Evolutionary conservation across 2,113 vertebrate species (phyloP).

Genomic region (Parus major): DNA sequence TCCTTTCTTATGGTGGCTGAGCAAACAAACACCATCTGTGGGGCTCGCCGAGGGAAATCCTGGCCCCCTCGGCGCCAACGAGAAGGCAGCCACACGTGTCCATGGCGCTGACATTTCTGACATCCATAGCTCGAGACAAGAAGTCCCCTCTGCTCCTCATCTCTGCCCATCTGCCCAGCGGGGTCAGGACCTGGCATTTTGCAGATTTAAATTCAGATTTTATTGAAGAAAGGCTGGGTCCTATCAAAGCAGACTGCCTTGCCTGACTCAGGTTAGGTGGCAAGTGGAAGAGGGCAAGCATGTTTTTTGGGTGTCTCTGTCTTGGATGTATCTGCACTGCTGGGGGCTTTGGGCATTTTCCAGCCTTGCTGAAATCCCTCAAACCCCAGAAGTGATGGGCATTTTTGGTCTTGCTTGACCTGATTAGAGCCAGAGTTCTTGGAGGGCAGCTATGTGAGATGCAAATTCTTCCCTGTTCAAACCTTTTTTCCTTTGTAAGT

Average conservation of each 20-base stretch:
- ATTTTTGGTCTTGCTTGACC: not conserved
- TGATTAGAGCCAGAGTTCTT: not conserved
- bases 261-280: not conserved
- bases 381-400: not conserved
- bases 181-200: not conserved
- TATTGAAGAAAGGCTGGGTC: not conserved
- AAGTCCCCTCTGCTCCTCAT: not conserved
- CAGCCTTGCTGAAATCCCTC: not conserved
- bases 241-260: not conserved
- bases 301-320: not conserved
- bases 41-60: slow-evolving; percentile 2
- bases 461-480: not conserved
- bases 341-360: not conserved
- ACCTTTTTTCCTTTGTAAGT: not conserved
- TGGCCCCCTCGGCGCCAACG: rapidly evolving
- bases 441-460: not conserved
- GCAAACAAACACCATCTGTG: slow-evolving; percentile 68
- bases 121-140: not conserved
- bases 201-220: not conserved
- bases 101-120: not conserved
- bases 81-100: not conserved
- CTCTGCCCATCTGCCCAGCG: rapidly evolving
- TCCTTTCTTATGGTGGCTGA: slow-evolving; percentile 21
- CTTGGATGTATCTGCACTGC: not conserved
- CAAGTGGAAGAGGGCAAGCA: not conserved